phyloP scores from a whole-genome alignment of 1,140 invertebrate species.

The Macrobrachium rosenbergii region DNA sequence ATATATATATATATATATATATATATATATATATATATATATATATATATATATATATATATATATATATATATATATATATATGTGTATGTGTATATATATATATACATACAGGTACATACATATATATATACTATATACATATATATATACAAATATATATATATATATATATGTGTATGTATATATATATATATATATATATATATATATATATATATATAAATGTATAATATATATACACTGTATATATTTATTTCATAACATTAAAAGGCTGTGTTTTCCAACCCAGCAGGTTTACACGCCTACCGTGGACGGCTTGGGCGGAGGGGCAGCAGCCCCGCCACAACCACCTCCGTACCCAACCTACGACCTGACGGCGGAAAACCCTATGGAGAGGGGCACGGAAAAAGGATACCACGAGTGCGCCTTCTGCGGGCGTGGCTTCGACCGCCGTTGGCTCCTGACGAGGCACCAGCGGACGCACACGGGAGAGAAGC shows the following conservation, averaged over 20 bases:
- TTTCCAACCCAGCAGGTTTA: too few relatives aligned
- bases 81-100: too few relatives aligned
- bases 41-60: too few relatives aligned
- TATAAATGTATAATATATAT: too few relatives aligned
- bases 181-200: neutral
- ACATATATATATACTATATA: too few relatives aligned
- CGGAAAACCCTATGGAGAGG: neutral
- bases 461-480: constrained; percentile 32
- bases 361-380: neutral
- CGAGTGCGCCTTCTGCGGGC: constrained; percentile 26
- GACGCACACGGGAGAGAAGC: constrained; percentile 51
- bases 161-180: neutral
- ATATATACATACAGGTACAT: too few relatives aligned
- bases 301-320: neutral
- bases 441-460: constrained; percentile 22
- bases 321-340: neutral
- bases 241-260: neutral
- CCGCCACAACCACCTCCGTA: neutral
- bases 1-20: too few relatives aligned
- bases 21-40: too few relatives aligned
- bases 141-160: neutral
- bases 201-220: neutral
- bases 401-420: constrained; percentile 22
- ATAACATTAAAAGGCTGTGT: too few relatives aligned
- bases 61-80: too few relatives aligned